phyloP scores from a whole-genome alignment of 2,113 vertebrate genomes.

The Fulica atra region DNA sequence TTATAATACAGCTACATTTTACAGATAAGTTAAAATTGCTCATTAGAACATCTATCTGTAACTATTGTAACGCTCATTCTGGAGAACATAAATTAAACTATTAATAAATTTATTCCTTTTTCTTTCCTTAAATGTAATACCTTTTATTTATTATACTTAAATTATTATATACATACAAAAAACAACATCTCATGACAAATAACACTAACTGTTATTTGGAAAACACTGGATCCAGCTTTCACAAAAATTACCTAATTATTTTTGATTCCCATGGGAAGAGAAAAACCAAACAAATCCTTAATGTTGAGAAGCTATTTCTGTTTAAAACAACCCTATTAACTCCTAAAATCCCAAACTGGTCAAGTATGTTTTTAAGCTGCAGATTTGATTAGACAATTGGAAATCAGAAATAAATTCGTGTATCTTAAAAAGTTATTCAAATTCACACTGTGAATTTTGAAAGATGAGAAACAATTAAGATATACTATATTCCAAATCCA shows the following conservation, averaged over 20 bases:
- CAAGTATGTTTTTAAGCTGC: not conserved
- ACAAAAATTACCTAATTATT: not conserved
- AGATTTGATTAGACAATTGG: not conserved
- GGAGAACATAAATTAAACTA: not conserved
- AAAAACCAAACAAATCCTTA: not conserved
- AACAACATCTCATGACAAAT: not conserved
- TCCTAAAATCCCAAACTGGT: not conserved
- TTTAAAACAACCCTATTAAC: not conserved
- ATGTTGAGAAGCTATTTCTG: not conserved
- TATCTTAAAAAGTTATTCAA: not conserved
- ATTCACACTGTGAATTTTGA: not conserved
- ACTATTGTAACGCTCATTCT: rapidly evolving
- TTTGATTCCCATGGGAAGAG: not conserved
- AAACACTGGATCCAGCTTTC: not conserved
- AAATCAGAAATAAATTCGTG: not conserved
- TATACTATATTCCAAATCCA: not conserved
- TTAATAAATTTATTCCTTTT: not conserved
- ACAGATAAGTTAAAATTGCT: not conserved
- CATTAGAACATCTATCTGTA: not conserved
- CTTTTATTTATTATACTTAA: not conserved
- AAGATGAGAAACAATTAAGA: not conserved
- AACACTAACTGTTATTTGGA: not conserved
- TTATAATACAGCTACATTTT: not conserved
- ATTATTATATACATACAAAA: not conserved
- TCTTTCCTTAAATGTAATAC: not conserved